Evolutionary conservation across 2,797 vertebrate species (phyloP), one percentile per base, ranked within the genome.

Genomic region (Dermochelys coriacea): DNA sequence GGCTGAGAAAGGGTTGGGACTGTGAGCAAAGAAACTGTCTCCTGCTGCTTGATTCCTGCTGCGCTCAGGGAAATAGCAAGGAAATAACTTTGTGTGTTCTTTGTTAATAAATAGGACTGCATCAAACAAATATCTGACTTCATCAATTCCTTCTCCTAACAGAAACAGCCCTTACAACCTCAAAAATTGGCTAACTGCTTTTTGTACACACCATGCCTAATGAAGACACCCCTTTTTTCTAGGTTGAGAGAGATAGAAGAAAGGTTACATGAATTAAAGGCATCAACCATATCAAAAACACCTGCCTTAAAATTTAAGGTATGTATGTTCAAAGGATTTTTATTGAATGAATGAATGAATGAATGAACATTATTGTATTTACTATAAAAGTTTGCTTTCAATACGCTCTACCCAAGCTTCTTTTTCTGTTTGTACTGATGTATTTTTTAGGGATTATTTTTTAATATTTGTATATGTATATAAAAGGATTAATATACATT

Each of bases 261-360:
- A 95, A 98, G 99, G 71, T 98, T 99, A 18, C 98, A 98, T 75
- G 98, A 98, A 78, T 97, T 99, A 81, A 99, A 99, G 93, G 98
- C 98, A 54, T 98, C 98, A 23, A 98, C 98, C 96, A 88, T 98
- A 50, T 98, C 98, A 84, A 98, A 99, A 77, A 97, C 98, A 75
- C 99, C 99, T 96, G 99, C 98, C 97, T 99, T 99, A 95, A 99
- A 98, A 98, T 99, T 99, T 98, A 99, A 99, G 99, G 99, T 99
- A 97, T 94, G 94, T 93, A 95, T 34, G 31, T 81, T 49, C 4
- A 81, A 89, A 25, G 41, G 83, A 80, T 83, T 86, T 86, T 77
- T 82, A 0, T 49, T 89, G 57, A 41, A 8, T 25, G 34, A 51
- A 21, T 57, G 12, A 71, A 41, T 89, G 57, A 41, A 8, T 25